Evolutionary conservation across 2,113 vertebrate genomes (phyloP).

Genomic region (Prionailurus bengalensis): DNA sequence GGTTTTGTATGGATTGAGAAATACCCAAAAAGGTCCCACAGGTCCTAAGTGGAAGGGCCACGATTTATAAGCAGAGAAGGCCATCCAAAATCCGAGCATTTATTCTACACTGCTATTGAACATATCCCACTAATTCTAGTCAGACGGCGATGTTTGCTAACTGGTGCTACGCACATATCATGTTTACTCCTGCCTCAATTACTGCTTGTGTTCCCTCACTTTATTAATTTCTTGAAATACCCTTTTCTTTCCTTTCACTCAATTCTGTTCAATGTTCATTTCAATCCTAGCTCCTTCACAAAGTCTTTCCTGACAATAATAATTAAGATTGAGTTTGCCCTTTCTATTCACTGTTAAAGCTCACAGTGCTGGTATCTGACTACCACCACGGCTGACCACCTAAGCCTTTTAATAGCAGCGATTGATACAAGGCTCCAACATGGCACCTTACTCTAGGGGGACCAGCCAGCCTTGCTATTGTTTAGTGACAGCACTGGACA

Average conservation of each 20-base stretch:
- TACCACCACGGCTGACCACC: too few relatives aligned
- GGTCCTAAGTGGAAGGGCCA: not conserved
- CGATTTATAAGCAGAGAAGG: not conserved
- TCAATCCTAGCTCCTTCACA: not conserved
- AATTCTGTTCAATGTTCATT: not conserved
- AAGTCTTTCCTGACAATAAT: not conserved
- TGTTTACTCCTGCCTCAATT: rapidly evolving
- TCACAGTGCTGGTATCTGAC: not conserved
- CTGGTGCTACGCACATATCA: too few relatives aligned
- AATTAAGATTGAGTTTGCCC: not conserved
- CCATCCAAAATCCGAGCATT: not conserved
- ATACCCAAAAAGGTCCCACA: not conserved
- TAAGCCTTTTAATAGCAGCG: not conserved
- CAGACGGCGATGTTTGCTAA: not conserved
- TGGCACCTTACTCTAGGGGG: not conserved
- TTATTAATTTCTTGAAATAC: not conserved
- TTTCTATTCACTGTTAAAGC: not conserved
- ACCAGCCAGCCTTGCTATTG: not conserved
- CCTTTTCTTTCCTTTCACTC: not conserved
- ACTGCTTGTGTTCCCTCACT: not conserved
- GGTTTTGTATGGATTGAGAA: not conserved
- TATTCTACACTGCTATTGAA: not conserved
- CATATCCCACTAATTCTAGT: not conserved
- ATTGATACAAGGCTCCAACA: not conserved
- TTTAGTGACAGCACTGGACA: not conserved